These are phyloP conservation scores for Aurelia coerulea DNA, from an alignment of 30 jellyfish, hydroid and myxozoan species.

Conservation along the genomic window DNA sequence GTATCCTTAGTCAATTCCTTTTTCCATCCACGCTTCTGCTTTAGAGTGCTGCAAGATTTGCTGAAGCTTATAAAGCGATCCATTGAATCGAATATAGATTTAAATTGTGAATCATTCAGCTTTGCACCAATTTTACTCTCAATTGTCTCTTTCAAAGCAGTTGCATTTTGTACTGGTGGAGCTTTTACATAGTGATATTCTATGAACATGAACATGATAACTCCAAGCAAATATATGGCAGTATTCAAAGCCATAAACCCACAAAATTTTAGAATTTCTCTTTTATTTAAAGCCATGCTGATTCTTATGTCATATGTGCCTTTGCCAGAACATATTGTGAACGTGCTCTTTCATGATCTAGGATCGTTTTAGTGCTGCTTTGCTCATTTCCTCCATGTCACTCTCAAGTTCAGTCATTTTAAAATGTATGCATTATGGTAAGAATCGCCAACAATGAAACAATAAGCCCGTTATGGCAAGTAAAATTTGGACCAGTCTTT, in stretches of 20 bases:
- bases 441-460: too few species aligned
- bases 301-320: too few species aligned
- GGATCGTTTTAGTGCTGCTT: too few species aligned
- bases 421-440: too few species aligned
- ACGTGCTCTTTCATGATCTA: too few species aligned
- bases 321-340: too few species aligned
- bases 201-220: constrained; percentile 25
- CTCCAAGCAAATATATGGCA: constrained; percentile 1
- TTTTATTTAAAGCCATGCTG: too few species aligned
- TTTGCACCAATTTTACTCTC: not conserved
- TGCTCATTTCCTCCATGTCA: too few species aligned
- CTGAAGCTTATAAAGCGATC: not conserved
- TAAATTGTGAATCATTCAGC: not conserved
- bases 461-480: too few species aligned
- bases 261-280: not conserved
- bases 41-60: constrained; percentile 7
- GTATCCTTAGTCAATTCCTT: not conserved
- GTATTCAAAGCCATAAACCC: not conserved
- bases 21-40: constrained; percentile 14
- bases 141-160: not conserved
- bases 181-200: constrained; percentile 1
- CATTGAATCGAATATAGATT: not conserved
- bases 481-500: too few species aligned
- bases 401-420: too few species aligned
- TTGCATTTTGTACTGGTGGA: not conserved